Percentiles rank a stretch among this genome's conserved stretches.
phyloP scores from a whole-genome alignment of 2,113 vertebrate species.

The Neodontobutis hainanensis region DNA sequence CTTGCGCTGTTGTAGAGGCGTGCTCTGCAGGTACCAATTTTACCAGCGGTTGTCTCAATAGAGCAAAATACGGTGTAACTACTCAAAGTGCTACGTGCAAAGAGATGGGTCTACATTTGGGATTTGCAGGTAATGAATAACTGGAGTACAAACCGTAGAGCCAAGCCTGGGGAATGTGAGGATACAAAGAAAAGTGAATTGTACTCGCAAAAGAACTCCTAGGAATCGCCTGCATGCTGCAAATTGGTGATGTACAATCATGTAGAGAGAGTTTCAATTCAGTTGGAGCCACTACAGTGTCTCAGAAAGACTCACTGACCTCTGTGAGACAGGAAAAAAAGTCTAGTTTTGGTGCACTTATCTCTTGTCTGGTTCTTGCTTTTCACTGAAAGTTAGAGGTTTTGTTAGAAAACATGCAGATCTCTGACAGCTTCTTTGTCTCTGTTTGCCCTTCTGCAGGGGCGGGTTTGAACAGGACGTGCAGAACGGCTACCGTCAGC shows the following conservation, averaged over 20 bases:
- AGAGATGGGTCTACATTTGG: neutral
- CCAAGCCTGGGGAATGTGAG: neutral
- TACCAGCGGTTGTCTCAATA: slow-evolving; percentile 7
- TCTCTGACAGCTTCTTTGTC: slow-evolving; percentile 2
- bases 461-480: slow-evolving; percentile 81
- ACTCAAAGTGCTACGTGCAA: slow-evolving; percentile 8
- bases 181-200: slow-evolving; percentile 17
- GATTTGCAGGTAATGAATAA: slow-evolving; percentile 18
- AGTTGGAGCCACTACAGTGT: neutral
- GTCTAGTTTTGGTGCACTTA: slow-evolving; percentile 21
- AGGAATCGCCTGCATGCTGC: slow-evolving; percentile 17
- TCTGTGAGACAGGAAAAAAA: slow-evolving; percentile 39
- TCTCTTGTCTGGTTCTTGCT: slow-evolving; percentile 10
- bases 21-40: slow-evolving; percentile 41
- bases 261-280: slow-evolving; percentile 8
- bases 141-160: neutral
- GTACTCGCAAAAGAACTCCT: slow-evolving; percentile 20
- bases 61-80: slow-evolving; percentile 16
- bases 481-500: slow-evolving; percentile 69
- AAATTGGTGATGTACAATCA: slow-evolving; percentile 13
- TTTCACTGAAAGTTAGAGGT: slow-evolving; percentile 33
- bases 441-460: slow-evolving; percentile 63
- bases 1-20: slow-evolving; percentile 2
- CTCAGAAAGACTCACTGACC: slow-evolving; percentile 24
- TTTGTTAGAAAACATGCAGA: slow-evolving; percentile 29